Conservation (phyloP, 1,140 invertebrate species). For the Penaeus japonicus region DNA sequence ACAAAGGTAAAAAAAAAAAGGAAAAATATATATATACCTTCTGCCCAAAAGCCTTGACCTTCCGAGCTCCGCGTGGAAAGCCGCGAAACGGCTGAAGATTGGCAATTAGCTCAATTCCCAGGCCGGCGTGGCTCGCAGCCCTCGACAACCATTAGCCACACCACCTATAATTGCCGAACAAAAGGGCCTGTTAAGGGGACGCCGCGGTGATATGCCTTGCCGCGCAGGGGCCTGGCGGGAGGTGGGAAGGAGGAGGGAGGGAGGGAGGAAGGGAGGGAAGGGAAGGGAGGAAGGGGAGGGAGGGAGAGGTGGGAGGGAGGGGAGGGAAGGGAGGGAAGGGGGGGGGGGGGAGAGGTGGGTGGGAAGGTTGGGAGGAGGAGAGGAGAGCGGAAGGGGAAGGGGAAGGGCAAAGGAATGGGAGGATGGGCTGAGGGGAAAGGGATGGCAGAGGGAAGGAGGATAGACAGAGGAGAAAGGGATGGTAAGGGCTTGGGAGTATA, state of each 20-base stretch:
- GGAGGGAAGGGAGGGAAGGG: background rate
- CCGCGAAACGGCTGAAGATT: constrained; percentile 31
- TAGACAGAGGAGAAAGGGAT: no score
- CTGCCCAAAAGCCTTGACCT: background rate
- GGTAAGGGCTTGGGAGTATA: no score
- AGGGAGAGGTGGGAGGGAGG: background rate
- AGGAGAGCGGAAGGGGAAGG: background rate
- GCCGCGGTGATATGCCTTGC: constrained; percentile 26
- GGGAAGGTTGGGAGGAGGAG: background rate
- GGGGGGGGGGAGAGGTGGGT: background rate
- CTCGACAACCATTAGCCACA: constrained; percentile 38
- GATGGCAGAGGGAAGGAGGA: no score
- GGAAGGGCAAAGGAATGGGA: no score
- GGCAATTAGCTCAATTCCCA: constrained; percentile 40
- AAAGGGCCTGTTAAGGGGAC: constrained; percentile 34
- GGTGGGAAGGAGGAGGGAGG: background rate
- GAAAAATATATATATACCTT: background rate
- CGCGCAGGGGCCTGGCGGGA: background rate
- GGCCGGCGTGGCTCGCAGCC: constrained; percentile 21
- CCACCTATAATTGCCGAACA: constrained; percentile 43
- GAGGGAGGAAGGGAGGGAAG: background rate
- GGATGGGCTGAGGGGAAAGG: no score
- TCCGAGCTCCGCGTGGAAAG: constrained; percentile 16
- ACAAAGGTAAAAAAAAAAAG: no score
- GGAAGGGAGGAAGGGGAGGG: no score